These are phyloP conservation scores for Cavia porcellus DNA, from an alignment of 2,113 vertebrate species.

Conservation along the genomic window DNA sequence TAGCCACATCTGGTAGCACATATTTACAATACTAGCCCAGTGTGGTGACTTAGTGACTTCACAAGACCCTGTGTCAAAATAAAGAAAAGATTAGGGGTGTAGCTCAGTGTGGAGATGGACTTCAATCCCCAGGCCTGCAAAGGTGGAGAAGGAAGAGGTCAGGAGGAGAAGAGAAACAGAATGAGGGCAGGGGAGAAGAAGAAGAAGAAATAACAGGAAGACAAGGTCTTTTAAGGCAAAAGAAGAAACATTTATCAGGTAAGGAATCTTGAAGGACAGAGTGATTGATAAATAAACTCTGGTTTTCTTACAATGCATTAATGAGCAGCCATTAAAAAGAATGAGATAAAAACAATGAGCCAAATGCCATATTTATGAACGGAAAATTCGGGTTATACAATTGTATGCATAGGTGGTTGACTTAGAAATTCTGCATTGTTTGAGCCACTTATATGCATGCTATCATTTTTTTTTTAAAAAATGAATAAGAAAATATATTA, in stretches of 20 bases:
- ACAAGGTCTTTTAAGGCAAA: background rate
- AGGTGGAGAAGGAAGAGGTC: background rate
- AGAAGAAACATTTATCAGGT: background rate
- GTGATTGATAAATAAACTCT: background rate
- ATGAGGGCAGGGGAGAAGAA: background rate
- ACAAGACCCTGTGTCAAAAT: background rate
- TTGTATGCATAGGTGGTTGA: background rate
- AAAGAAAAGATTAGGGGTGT: background rate
- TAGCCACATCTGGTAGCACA: background rate
- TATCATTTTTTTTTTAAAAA: background rate
- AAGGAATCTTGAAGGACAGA: background rate
- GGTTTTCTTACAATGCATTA: background rate
- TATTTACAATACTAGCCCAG: background rate
- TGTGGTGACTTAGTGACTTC: background rate
- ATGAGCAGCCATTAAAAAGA: constrained; percentile 17
- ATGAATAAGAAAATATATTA: background rate
- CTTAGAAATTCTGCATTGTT: background rate
- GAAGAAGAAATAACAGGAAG: background rate
- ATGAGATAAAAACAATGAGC: background rate
- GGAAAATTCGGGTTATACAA: background rate
- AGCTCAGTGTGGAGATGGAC: background rate
- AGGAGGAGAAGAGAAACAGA: background rate
- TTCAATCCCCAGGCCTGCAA: background rate
- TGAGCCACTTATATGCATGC: constrained; percentile 15
- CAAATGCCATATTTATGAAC: constrained; percentile 2